Base-by-base conservation (phyloP, 2,888 invertebrate genomes). In the Charanyca ferruginea region DNA sequence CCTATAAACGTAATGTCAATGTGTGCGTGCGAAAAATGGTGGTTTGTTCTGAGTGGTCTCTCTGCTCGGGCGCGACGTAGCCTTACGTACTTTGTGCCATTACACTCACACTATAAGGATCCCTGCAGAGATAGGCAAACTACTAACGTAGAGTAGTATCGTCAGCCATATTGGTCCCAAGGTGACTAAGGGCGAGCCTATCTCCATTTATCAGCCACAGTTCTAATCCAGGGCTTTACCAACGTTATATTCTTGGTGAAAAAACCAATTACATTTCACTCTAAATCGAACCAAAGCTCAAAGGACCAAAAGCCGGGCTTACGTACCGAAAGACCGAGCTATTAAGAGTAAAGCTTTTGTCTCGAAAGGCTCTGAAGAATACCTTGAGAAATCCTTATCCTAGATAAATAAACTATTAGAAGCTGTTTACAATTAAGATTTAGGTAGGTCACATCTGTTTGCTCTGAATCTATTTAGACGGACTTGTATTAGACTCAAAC, bases 401-500 rank as follows among this genome's bases (percentile, higher is more conserved):
- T 44, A 48, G 44, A 60, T 42, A 51, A 68, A 57, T 58, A 20
- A 45, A 51, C 49, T 64, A 9, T 53, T 42, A 55, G n/a, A 23
- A 32, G 16, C 32, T 25, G 25, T n/a, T 3, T 9, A 51, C 18
- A 35, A 44, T 38, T 23, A 25, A 47, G 16, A 11, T 25, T 22
- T 18, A 45, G 49, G 20, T 64, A 63, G 57, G 66, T 41, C 28
- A 13, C 57, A 41, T 35, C 48, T 73, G 62, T 77, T 69, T 80
- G 55, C 61, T 7, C 58, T 25, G 38, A 51, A 51, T 45, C 45
- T 72, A 68, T 72, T 76, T 80, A 45, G 38, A 63, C 57, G 42
- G 70, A 77, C 75, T 75, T 77, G 54, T 75, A 79, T 66, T 47
- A 65, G 61, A 57, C 57, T 66, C 58, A 23, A 51, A 61, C 57